Conservation (phyloP, 2,888 invertebrate genomes). For the Allacma fusca region DNA sequence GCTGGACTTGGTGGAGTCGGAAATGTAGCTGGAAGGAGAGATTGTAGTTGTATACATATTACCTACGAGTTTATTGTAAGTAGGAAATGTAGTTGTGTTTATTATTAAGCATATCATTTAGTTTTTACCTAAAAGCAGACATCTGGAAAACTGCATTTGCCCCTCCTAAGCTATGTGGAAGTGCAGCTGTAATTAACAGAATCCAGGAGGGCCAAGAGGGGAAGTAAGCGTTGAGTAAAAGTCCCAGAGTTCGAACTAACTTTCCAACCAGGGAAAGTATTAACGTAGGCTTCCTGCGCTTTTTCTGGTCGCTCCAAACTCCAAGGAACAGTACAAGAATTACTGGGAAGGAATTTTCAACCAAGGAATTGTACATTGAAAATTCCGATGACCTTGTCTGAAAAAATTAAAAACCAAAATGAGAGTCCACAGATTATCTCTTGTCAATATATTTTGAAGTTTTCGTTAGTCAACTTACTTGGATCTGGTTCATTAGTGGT, state of each 20-base stretch:
- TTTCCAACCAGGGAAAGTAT: conserved; percentile 58
- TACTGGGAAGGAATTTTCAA: conserved; percentile 60
- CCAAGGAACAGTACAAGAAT: conserved; percentile 60
- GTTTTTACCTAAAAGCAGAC: conserved; percentile 59
- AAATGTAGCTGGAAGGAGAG: conserved; percentile 54
- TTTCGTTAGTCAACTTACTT: conserved; percentile 49
- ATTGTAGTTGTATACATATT: background rate
- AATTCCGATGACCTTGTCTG: conserved; percentile 58
- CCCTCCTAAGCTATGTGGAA: conserved; percentile 59
- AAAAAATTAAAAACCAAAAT: background rate
- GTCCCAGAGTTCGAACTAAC: conserved; percentile 56
- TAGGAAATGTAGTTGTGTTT: background rate
- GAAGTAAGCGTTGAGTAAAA: conserved; percentile 58
- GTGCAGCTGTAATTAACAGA: conserved; percentile 56
- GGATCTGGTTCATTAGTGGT: conserved; percentile 58
- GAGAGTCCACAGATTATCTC: too few species aligned
- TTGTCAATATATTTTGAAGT: background rate
- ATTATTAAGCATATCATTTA: too few species aligned
- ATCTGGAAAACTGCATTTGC: conserved; percentile 60
- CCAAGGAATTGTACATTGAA: conserved; percentile 60
- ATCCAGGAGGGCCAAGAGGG: conserved; percentile 57
- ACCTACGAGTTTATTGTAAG: too few species aligned
- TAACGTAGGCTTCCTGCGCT: conserved; percentile 58
- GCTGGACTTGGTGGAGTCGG: conserved; percentile 58
- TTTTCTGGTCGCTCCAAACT: conserved; percentile 59